Evolutionary conservation across 2,797 vertebrate species (phyloP), one percentile per base, ranked within the genome.

Genomic region (Euthynnus affinis): DNA sequence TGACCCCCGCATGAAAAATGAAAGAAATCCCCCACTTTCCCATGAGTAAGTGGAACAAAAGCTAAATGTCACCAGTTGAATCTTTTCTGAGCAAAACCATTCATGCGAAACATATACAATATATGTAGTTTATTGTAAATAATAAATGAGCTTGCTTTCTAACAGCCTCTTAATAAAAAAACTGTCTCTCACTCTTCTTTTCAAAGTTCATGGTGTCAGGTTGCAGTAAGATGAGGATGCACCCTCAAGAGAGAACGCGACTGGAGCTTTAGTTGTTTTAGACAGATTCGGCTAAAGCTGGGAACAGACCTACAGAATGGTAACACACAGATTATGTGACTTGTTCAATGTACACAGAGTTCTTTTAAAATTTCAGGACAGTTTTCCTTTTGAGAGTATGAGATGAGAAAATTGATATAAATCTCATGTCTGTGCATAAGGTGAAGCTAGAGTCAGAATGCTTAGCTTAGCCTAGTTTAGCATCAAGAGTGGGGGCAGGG

Each of bases 21-120:
- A 90, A 87, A 87, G 75, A 91, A 89, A 92, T 68, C 46, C 42
- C 62, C 73, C 13, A 80, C 60, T 86, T 74, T 76, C 78, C 67
- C 60, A 67, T 66, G 82, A 80, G 71, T 42, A 81, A 81, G 76
- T 71, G 80, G 86, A 91, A 90, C 84, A 88, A 92, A 93, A 91
- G 83, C 83, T 81, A 94, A 94, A 95, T 93, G 92, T 94, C 92
- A 93, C 78, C 22, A 63, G 60, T 76, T 82, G 84, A 89, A 87
- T 91, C 81, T 86, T 71, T 86, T 80, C 79, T 51, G 58, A 70
- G 72, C 70, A 76, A 78, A 90, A 29, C 15, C 83, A 89, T 84
- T 91, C 76, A 89, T 74, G 89, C 32, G 66, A 81, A 89, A 88
- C 87, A 82, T 83, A 74, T 62, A 82, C 78, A 76, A 83, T 88